Base-by-base conservation (phyloP, 2,888 invertebrate genomes). In the Adelognathus sp. region DNA sequence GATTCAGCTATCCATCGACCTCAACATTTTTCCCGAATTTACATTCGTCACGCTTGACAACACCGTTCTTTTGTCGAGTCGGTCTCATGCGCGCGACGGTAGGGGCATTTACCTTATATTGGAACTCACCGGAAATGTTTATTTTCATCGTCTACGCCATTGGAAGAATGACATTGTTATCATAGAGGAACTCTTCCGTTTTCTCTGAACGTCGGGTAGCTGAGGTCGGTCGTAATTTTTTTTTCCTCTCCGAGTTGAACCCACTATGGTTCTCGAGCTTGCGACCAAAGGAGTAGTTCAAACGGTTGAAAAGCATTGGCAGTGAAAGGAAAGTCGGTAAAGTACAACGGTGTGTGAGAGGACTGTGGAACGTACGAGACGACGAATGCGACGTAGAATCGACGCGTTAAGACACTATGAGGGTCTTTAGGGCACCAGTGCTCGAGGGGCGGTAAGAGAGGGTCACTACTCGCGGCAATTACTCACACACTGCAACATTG, bases 381-480 rank as follows among this genome's bases (percentile, higher is more conserved):
- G 18, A 50, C 27, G 50, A 36, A 58, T 3, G 58, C 58, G 58
- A 50, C 46, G 21, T 33, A 56, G 27, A 73, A 66, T 66, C 16
- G 39, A 7, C 44, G 72, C 58, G 66, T 29, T 46, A 50, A 73
- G 66, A 58, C 27, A 50, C 36, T 50, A 33, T 16, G 50, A 58
- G 58, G 50, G 50, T 66, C 73, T 27, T 50, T 50, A 58, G 14
- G 18, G 36, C 24, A 33, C 29, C 29, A 73, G 66, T 58, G 29
- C 64, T 58, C 24, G 9, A 36, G 7, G 39, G 31, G 36, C n/a
- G 44, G 36, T 18, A 50, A 11, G 24, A 66, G 58, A 73, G 66
- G 58, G 64, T 73, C 73, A 36, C 36, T 66, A 46, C 73, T 73
- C 29, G 73, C 46, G 66, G 73, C 73, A 36, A 3, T 36, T 54